Conservation (phyloP, 2,113 vertebrate species). For the Nannospalax galili region DNA sequence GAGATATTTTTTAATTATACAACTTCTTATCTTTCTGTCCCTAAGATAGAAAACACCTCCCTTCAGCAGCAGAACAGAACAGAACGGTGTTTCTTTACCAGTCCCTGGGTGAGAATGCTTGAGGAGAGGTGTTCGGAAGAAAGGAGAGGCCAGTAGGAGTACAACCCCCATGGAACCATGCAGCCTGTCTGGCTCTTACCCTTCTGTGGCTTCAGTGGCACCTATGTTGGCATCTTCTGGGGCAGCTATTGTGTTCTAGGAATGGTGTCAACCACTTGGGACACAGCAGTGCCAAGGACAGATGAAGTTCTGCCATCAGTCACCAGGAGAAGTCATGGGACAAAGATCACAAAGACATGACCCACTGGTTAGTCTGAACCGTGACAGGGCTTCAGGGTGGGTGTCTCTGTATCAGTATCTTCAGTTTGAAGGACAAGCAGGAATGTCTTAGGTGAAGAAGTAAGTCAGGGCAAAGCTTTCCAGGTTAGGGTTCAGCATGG, state of each 20-base stretch:
- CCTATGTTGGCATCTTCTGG: neutral
- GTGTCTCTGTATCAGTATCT: no score
- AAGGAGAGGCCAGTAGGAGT: neutral
- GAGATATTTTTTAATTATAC: neutral
- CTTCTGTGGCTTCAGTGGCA: neutral
- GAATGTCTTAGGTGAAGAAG: neutral
- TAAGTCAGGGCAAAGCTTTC: neutral
- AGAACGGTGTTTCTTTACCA: neutral
- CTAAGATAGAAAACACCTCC: neutral
- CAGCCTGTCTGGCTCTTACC: no score
- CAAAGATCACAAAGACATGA: neutral
- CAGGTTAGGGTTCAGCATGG: rapidly evolving
- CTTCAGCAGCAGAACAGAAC: neutral
- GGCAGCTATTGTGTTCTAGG: neutral
- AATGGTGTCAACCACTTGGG: no score
- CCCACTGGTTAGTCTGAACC: neutral
- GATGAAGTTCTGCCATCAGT: neutral
- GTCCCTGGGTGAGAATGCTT: neutral
- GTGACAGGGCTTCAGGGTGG: neutral
- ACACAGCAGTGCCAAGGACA: neutral
- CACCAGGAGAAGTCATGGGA: neutral
- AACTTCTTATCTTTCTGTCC: neutral
- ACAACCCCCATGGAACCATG: no score
- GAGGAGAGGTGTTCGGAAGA: neutral
- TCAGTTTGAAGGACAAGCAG: neutral